These are phyloP conservation scores for Metridium senile DNA, from an alignment of 92 coral and sea anemone species.

Conservation along the genomic window DNA sequence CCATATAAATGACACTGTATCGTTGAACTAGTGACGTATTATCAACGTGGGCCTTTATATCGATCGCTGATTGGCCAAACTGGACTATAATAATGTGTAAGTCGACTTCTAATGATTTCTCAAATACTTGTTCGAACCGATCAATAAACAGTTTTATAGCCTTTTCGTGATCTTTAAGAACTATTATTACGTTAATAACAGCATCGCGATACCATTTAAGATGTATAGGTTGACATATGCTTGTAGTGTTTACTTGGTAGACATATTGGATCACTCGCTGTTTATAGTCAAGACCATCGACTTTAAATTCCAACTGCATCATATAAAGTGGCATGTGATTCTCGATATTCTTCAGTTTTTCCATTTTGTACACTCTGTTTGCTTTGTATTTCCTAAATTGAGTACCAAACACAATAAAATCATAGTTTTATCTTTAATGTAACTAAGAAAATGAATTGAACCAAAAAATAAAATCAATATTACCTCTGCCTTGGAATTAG, in stretches of 20 bases:
- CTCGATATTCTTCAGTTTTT: constrained; percentile 37
- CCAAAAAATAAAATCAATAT: too few relatives aligned
- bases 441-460: too few relatives aligned
- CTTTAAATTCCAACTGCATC: constrained; percentile 62
- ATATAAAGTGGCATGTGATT: constrained; percentile 36
- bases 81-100: constrained; percentile 60
- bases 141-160: constrained; percentile 61
- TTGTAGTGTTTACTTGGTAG: constrained; percentile 24
- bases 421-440: background rate
- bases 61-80: constrained; percentile 27
- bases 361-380: constrained; percentile 53
- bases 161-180: constrained; percentile 51
- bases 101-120: constrained; percentile 64
- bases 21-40: constrained; percentile 27
- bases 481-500: too few relatives aligned
- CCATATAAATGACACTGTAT: constrained; percentile 38
- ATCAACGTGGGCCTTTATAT: constrained; percentile 23
- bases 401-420: background rate
- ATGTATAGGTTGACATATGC: constrained; percentile 56
- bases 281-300: constrained; percentile 76
- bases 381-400: constrained; percentile 49
- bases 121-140: constrained; percentile 50
- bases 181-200: constrained; percentile 48
- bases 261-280: constrained; percentile 71
- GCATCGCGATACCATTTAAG: constrained; percentile 60